These are phyloP conservation scores for Hemaris fuciformis DNA, from an alignment of 2,888 invertebrate genomes.

Conservation along the genomic window DNA sequence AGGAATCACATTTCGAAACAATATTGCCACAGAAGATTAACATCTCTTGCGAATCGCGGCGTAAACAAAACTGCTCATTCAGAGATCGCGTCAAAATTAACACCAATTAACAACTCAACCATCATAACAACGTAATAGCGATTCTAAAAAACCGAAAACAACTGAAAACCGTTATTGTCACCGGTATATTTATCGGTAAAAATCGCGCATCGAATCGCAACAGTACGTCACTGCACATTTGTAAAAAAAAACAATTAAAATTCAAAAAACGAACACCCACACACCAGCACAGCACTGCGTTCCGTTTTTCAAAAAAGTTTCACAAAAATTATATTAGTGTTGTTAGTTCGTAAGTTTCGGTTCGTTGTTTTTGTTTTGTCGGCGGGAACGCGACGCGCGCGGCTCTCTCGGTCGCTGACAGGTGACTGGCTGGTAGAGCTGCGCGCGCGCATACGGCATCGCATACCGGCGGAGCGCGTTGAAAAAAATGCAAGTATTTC, in stretches of 20 bases:
- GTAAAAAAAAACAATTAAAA: constrained; percentile 41
- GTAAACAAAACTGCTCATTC: neutral
- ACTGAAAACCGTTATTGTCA: constrained; percentile 55
- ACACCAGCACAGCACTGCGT: constrained; percentile 47
- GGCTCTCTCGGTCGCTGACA: constrained; percentile 64
- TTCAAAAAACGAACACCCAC: constrained; percentile 39
- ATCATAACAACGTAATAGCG: neutral
- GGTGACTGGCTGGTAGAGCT: constrained; percentile 66
- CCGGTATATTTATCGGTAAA: constrained; percentile 51
- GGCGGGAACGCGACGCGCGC: constrained; percentile 58
- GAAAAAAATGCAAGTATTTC: constrained; percentile 49
- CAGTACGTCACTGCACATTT: constrained; percentile 39
- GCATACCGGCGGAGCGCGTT: constrained; percentile 21
- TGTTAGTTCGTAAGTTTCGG: constrained; percentile 47
- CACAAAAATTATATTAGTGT: constrained; percentile 47
- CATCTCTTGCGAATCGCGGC: neutral
- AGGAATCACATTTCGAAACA: neutral
- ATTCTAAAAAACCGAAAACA: neutral
- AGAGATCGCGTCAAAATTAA: neutral
- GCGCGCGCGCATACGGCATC: constrained; percentile 42
- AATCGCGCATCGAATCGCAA: constrained; percentile 61
- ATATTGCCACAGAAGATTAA: neutral
- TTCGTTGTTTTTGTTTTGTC: constrained; percentile 51
- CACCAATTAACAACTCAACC: neutral
- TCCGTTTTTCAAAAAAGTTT: constrained; percentile 44